Conservation (phyloP, 35 echinoderm and acorn worm genomes). For the Hemicentrotus pulcherrimus region DNA sequence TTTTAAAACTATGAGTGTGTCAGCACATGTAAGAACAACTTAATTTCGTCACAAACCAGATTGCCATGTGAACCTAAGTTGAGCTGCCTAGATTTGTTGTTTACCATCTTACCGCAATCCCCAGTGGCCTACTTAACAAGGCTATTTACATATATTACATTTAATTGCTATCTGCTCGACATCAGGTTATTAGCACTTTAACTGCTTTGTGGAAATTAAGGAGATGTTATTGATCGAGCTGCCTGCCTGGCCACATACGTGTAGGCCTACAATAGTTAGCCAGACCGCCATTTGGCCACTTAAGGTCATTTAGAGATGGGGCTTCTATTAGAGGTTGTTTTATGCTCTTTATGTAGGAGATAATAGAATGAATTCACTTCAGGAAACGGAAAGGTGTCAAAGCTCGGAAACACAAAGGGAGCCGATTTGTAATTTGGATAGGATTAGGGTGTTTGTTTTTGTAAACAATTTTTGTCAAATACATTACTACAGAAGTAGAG, state of each 20-base stretch:
- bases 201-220: neutral
- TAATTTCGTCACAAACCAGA: too few relatives aligned
- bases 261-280: neutral
- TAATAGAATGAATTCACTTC: neutral
- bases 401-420: neutral
- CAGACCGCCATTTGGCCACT: neutral
- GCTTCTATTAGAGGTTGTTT: neutral
- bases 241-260: neutral
- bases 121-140: neutral
- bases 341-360: neutral
- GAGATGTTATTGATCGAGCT: neutral
- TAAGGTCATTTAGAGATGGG: neutral
- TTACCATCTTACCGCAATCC: neutral
- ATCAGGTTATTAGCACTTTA: constrained; percentile 11
- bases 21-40: too few relatives aligned
- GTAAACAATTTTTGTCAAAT: too few relatives aligned
- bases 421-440: neutral
- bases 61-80: too few relatives aligned
- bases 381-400: neutral
- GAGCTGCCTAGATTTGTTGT: neutral
- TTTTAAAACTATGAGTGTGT: too few relatives aligned
- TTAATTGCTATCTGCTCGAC: neutral
- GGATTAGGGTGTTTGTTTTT: too few relatives aligned
- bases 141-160: constrained; percentile 14
- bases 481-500: too few relatives aligned